These are phyloP conservation scores for Siniperca scherzeri DNA, from an alignment of 2,797 vertebrate genomes.

Conservation along the genomic window DNA sequence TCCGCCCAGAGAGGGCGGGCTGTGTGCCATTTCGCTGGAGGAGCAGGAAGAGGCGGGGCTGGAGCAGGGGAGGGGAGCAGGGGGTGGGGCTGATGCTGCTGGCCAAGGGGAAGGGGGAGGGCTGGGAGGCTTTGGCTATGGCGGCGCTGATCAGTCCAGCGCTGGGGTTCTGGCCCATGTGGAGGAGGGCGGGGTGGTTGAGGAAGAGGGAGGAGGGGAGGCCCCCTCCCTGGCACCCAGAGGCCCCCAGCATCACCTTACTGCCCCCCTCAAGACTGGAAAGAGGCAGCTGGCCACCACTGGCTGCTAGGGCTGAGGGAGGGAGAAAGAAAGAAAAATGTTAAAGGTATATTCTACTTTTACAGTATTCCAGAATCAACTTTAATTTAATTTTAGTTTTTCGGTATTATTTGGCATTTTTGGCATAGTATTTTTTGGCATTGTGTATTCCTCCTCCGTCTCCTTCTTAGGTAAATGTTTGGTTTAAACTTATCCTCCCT, in stretches of 20 bases:
- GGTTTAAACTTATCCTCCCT: constrained; percentile 67
- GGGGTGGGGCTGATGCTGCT: constrained; percentile 88
- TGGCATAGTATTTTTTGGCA: constrained; percentile 53
- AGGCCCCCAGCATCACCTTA: constrained; percentile 89
- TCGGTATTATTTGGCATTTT: not conserved
- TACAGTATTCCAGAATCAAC: not conserved
- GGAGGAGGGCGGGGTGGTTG: constrained; percentile 92
- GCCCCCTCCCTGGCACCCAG: constrained; percentile 85
- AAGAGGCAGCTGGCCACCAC: constrained; percentile 96
- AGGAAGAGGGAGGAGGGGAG: constrained; percentile 93
- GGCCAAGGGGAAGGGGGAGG: constrained; percentile 85
- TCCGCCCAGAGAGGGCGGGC: constrained; percentile 87
- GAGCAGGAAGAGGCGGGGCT: constrained; percentile 88
- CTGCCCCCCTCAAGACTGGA: constrained; percentile 93
- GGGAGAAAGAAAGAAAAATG: constrained; percentile 10
- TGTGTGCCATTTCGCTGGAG: constrained; percentile 87
- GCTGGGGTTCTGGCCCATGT: constrained; percentile 87
- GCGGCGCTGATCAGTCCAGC: constrained; percentile 88
- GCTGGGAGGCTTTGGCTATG: constrained; percentile 87
- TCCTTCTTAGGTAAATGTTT: constrained; percentile 66
- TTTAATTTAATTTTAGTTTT: not conserved
- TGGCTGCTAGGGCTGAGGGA: constrained; percentile 92
- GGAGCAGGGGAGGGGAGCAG: constrained; percentile 88
- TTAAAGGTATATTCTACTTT: not conserved
- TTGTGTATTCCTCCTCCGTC: constrained; percentile 65